Conservation (phyloP, 2,797 vertebrate species). For the Amblyraja radiata region DNA sequence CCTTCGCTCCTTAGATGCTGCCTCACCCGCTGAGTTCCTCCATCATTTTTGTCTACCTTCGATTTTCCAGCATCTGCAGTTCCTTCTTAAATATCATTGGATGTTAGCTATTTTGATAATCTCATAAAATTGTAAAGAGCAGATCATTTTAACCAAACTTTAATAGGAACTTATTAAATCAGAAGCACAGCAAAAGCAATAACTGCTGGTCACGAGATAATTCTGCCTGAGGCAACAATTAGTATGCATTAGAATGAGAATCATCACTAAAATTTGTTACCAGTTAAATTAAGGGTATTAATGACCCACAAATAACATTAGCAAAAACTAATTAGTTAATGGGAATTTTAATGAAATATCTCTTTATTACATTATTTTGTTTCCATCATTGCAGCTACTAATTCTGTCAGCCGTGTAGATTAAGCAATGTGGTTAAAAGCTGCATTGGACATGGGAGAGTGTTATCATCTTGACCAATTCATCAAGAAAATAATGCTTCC, state of each 20-base stretch:
- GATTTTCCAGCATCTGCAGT: no score
- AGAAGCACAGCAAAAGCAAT: no score
- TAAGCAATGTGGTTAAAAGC: not conserved
- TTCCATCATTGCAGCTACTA: not conserved
- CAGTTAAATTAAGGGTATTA: constrained; percentile 22
- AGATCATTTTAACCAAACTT: not conserved
- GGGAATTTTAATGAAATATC: constrained; percentile 13
- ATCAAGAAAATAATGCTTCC: not conserved
- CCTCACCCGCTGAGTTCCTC: no score
- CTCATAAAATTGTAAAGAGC: not conserved
- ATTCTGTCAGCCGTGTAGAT: not conserved
- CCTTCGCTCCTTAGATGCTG: no score
- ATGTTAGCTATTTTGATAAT: not conserved
- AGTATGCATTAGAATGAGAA: not conserved
- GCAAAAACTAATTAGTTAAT: constrained; percentile 1
- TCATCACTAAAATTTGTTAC: not conserved
- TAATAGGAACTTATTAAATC: not conserved
- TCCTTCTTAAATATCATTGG: not conserved
- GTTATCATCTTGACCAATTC: not conserved
- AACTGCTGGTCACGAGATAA: not conserved
- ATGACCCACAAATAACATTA: not conserved
- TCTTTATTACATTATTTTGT: not conserved
- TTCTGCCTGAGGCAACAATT: not conserved
- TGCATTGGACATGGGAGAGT: not conserved
- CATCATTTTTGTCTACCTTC: no score